These are phyloP conservation scores for Alca torda DNA, from an alignment of 2,797 vertebrate species.

Conservation along the genomic window DNA sequence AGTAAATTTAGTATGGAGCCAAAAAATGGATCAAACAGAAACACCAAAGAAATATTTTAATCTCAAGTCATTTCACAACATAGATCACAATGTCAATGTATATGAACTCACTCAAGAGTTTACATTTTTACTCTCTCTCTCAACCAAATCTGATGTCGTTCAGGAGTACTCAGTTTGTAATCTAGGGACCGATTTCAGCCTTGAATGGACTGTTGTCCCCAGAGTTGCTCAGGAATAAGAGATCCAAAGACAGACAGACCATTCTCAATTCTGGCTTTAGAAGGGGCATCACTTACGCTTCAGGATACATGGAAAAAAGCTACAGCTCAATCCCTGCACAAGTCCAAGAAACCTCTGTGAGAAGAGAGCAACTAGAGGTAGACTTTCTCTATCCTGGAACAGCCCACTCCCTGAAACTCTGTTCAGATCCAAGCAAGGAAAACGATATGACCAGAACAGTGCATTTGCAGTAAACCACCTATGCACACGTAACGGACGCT, in stretches of 20 bases:
- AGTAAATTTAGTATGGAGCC: not conserved
- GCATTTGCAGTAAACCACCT: no score
- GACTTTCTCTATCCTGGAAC: not conserved
- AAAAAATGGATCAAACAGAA: not conserved
- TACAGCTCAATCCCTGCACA: not conserved
- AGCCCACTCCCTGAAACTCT: not conserved
- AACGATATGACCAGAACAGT: not conserved
- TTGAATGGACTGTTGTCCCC: not conserved
- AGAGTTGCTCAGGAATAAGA: not conserved
- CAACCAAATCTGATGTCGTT: not conserved
- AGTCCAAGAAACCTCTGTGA: not conserved
- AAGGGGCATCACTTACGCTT: not conserved
- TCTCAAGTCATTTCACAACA: not conserved
- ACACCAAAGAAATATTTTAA: not conserved
- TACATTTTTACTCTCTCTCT: not conserved
- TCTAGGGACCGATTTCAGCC: not conserved
- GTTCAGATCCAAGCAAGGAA: not conserved
- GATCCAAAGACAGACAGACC: not conserved
- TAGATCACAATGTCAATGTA: not conserved
- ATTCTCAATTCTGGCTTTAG: not conserved
- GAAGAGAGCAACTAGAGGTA: not conserved
- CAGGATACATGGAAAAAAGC: not conserved
- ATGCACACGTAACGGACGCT: not conserved
- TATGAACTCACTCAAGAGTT: not conserved
- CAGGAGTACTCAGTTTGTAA: not conserved